Conservation (phyloP, 2,113 vertebrate genomes). For the Elachura formosa region DNA sequence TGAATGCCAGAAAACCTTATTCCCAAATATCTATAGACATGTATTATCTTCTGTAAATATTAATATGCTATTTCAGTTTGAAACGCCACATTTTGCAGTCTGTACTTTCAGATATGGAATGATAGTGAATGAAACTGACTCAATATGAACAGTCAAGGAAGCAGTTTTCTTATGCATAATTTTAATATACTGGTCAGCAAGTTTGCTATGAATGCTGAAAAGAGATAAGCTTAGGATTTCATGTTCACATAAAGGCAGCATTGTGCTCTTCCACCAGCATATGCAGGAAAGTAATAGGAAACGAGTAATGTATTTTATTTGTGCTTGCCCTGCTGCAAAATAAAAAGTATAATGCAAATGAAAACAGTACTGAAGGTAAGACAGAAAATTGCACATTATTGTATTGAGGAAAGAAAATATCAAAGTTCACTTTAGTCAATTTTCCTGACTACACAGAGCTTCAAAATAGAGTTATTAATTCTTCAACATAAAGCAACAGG, state of each 20-base stretch:
- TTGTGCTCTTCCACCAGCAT: neutral
- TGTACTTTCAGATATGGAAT: neutral
- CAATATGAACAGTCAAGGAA: neutral
- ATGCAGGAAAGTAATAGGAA: slow-evolving; percentile 2
- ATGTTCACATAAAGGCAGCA: neutral
- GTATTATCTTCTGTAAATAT: neutral
- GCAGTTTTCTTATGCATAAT: neutral
- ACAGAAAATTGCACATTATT: neutral
- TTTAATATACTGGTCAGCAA: neutral
- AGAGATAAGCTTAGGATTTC: neutral
- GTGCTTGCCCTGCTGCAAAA: slow-evolving; percentile 8
- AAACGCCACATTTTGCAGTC: neutral
- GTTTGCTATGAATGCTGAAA: slow-evolving; percentile 4
- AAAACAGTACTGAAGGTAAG: slow-evolving; percentile 19
- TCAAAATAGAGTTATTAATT: neutral
- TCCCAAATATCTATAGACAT: neutral
- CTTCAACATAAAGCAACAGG: neutral
- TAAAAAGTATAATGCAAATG: slow-evolving; percentile 18
- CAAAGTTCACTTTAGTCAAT: too few relatives aligned
- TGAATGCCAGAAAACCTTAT: neutral
- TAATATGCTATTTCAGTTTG: neutral
- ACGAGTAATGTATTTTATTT: slow-evolving; percentile 18
- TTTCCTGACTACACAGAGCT: neutral
- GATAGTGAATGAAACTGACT: neutral
- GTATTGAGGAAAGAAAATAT: neutral